Conservation (phyloP, 2,888 invertebrate genomes). For the Pyralis farinalis region DNA sequence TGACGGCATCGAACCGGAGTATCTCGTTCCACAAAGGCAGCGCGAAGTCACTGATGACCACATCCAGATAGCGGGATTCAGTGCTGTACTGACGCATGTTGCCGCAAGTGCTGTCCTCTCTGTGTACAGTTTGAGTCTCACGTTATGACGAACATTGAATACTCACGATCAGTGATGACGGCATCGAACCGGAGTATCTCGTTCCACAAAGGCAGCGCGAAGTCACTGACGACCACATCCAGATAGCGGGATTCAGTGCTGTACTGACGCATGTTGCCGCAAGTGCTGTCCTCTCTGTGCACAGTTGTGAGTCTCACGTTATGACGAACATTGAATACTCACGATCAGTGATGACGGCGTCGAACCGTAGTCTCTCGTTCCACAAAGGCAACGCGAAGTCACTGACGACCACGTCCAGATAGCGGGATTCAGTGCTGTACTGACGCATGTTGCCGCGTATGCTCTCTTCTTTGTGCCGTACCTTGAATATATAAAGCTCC, state of each 20-base stretch:
- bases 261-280: no score
- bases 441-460: constrained; percentile 93
- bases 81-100: no score
- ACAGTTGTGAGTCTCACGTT: no score
- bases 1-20: no score
- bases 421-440: constrained; percentile 88
- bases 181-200: constrained; percentile 89
- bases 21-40: no score
- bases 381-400: constrained; percentile 94
- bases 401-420: constrained; percentile 94
- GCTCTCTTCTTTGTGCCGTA: constrained; percentile 90
- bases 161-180: constrained; percentile 97
- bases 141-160: background rate
- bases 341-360: constrained; percentile 98
- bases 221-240: constrained; percentile 90
- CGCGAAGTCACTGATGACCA: no score
- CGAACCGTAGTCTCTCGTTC: constrained; percentile 86
- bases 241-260: no score
- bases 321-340: constrained; percentile 50
- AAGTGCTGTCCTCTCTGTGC: no score
- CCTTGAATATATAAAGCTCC: no score
- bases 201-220: constrained; percentile 83
- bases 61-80: no score
- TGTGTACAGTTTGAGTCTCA: no score
- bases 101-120: no score